Base-by-base conservation (phyloP, 2,113 vertebrate species). In the Pygoscelis antarcticus region DNA sequence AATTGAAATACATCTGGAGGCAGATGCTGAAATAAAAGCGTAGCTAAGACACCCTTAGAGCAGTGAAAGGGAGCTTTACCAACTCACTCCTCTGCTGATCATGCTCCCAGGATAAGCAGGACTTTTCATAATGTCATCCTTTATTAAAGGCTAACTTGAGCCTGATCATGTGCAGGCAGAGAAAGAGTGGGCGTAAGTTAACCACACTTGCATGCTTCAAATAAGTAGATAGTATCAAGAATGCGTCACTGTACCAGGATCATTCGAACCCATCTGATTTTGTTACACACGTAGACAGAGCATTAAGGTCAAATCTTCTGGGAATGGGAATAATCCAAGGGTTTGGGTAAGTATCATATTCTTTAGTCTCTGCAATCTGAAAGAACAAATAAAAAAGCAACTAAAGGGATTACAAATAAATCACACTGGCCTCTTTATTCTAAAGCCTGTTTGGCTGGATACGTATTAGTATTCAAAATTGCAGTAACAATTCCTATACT, bases 351-450 rank as follows among this genome's bases (percentile, higher is more conserved):
- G 81, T 95, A 93, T 96, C 84, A 74, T 92, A 96, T 95, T 91
- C 84, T 94, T 94, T 87, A 80, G 70, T 77, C 72, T 91, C 72
- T 87, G 42, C 92, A 93, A 57, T 93, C 78, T 96, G 89, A 93
- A 96, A 95, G 54, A 89, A 81, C 71, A 90, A 91, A 87, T 90
- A 91, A 85, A 96, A 96, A 97, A 83, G 44, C 74, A 96, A 83
- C 94, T 93, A 96, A 94, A 94, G 62, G 58, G 89, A 96, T 96
- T 95, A 96, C 87, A 93, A 80, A 96, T 94, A 71, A 96, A 96
- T 90, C 87, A 78, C 71, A 44, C 40, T 91, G 81, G 51, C 60
- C 91, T 96, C 81, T 93, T 94, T 87, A 89, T 87, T 55, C 78
- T 72, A 77, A 91, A 96, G n/a, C 81, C 44, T 34, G 9, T 74